Evolutionary conservation across 2,888 invertebrate genomes (phyloP).

Genomic region (Nemapogon koenigi): DNA sequence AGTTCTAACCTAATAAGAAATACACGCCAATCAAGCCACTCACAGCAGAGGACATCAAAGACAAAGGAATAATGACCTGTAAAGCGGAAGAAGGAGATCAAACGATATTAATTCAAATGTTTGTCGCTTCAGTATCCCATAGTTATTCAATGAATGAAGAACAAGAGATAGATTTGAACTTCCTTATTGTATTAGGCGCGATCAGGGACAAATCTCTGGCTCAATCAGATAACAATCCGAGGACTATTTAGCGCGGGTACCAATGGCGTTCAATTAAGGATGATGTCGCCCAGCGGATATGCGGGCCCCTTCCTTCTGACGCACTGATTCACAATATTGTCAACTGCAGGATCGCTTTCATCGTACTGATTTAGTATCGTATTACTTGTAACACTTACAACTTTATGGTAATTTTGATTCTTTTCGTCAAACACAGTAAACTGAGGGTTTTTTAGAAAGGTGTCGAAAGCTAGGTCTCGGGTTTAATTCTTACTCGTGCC

Average conservation of each 20-base stretch:
- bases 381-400: too few relatives aligned
- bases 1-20: too few relatives aligned
- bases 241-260: constrained; percentile 58
- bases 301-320: constrained; percentile 52
- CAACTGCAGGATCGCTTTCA: constrained; percentile 6
- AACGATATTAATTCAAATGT: too few relatives aligned
- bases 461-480: too few relatives aligned
- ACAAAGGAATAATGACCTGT: too few relatives aligned
- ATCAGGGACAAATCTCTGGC: constrained; percentile 15
- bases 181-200: constrained; percentile 11
- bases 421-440: too few relatives aligned
- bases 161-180: constrained; percentile 4
- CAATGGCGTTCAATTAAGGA: constrained; percentile 56
- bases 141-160: constrained; percentile 9
- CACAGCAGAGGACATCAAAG: too few relatives aligned
- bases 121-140: constrained; percentile 2
- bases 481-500: too few relatives aligned
- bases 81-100: too few relatives aligned
- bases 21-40: too few relatives aligned
- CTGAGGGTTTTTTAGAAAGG: too few relatives aligned
- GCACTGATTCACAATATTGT: not conserved
- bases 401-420: too few relatives aligned
- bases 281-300: constrained; percentile 38
- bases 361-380: constrained; percentile 6
- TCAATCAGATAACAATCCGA: constrained; percentile 49